A percentile compares a stretch with the other conserved stretches of the same genome.
These are phyloP conservation scores for Drosophila koepferae DNA, from an alignment of 2,888 invertebrate genomes.

Conservation along the genomic window DNA sequence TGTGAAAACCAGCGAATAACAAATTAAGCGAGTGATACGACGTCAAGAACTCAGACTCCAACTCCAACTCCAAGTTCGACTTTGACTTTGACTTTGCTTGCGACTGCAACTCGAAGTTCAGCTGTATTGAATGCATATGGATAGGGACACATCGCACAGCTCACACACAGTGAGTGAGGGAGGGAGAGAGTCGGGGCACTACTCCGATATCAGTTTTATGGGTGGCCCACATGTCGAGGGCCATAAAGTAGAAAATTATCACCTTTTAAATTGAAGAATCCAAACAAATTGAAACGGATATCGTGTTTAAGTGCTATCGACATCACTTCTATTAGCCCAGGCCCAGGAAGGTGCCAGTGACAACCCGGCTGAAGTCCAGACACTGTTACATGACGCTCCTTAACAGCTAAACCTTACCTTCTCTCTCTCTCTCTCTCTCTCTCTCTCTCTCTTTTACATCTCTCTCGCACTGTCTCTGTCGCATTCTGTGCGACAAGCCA, in stretches of 20 bases:
- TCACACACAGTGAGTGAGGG: conserved; percentile 38
- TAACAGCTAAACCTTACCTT: conserved; percentile 52
- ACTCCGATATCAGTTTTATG: conserved; percentile 84
- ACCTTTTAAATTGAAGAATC: conserved; percentile 86
- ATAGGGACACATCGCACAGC: conserved; percentile 32
- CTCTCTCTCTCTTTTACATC: too few species aligned
- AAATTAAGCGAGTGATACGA: conserved; percentile 81
- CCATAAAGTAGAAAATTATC: conserved; percentile 86
- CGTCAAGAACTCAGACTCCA: conserved; percentile 45
- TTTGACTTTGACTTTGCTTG: background rate
- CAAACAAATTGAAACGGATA: conserved; percentile 86
- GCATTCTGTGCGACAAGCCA: conserved; percentile 79
- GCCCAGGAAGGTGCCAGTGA: conserved; percentile 43
- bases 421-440: background rate
- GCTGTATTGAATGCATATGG: conserved; percentile 72
- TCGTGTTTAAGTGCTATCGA: conserved; percentile 86
- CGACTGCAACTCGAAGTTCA: conserved; percentile 27
- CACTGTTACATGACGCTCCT: conserved; percentile 74
- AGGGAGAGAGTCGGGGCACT: conserved; percentile 51
- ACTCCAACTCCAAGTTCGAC: conserved; percentile 9
- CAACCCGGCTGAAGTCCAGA: conserved; percentile 41
- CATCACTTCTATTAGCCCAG: conserved; percentile 84
- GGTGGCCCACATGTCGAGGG: conserved; percentile 86
- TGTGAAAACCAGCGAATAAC: conserved; percentile 83
- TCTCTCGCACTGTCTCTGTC: background rate